Percentiles rank a stretch among this genome's conserved stretches.
These are phyloP conservation scores for Agelaius tricolor DNA, from an alignment of 2,113 vertebrate genomes.

Conservation along the genomic window DNA sequence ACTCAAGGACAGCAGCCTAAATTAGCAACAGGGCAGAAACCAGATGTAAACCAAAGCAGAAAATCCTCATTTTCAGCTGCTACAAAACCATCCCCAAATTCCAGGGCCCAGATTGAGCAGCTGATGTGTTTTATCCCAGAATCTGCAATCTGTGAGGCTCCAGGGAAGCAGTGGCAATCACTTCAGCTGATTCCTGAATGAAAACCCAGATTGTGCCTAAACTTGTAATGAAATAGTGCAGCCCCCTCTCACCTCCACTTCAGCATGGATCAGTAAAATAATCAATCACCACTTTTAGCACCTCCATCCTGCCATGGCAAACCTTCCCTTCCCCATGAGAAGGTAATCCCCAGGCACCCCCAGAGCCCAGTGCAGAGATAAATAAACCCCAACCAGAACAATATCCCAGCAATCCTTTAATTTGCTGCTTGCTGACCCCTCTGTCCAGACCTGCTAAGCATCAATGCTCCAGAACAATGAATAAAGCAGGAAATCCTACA, in stretches of 20 bases:
- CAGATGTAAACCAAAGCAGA: neutral
- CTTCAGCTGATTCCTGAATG: neutral
- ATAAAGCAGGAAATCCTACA: neutral
- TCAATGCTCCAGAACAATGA: neutral
- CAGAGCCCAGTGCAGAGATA: neutral
- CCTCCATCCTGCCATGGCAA: neutral
- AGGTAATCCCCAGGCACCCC: neutral
- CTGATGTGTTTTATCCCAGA: neutral
- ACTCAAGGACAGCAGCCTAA: neutral
- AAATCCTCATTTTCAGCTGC: neutral
- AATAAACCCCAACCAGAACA: neutral
- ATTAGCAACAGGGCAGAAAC: neutral
- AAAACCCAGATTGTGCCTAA: neutral
- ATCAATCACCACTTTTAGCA: neutral
- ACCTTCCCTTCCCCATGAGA: neutral
- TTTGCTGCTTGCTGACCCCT: neutral
- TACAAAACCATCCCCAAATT: neutral
- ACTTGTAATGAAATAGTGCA: neutral
- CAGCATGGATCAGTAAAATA: neutral
- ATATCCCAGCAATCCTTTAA: neutral
- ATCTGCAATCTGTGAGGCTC: neutral
- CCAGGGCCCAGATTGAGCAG: neutral
- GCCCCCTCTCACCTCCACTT: neutral
- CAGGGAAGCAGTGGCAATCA: neutral
- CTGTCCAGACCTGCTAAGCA: neutral